Evolutionary conservation across 2,113 vertebrate species (phyloP).

Genomic region (Lepus timidus): DNA sequence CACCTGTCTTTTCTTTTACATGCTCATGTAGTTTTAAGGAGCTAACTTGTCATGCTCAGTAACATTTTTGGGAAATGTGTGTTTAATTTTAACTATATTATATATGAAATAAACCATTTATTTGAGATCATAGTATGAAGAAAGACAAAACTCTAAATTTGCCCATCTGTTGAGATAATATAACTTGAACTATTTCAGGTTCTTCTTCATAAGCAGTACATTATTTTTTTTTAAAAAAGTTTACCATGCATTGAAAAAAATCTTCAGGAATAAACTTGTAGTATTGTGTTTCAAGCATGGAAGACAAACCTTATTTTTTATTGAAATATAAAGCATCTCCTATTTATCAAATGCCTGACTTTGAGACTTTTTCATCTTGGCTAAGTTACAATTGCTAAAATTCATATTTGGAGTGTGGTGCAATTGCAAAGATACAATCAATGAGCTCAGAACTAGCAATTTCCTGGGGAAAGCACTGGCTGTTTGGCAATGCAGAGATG

Average conservation of each 20-base stretch:
- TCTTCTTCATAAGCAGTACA: no score
- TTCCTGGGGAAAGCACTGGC: slow-evolving; percentile 18
- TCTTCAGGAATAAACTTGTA: slow-evolving; percentile 41
- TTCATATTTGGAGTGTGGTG: slow-evolving; percentile 61
- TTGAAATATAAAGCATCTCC: slow-evolving; percentile 58
- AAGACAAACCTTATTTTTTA: slow-evolving; percentile 42
- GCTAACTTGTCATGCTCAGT: no score
- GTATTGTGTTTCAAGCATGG: slow-evolving; percentile 14
- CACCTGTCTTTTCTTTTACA: no score
- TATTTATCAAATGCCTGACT: slow-evolving; percentile 62
- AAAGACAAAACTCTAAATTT: no score
- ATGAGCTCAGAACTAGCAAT: slow-evolving; percentile 63
- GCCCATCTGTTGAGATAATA: no score
- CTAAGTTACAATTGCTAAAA: slow-evolving; percentile 50
- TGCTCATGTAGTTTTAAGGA: no score
- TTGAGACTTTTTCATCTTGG: slow-evolving; percentile 51
- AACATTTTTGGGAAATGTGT: no score
- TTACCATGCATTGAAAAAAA: not conserved
- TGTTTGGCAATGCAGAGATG: slow-evolving; percentile 65
- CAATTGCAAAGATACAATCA: slow-evolving; percentile 50
- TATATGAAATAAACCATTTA: no score
- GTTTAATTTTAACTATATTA: no score
- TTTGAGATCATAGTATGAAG: no score
- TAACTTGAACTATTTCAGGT: no score
- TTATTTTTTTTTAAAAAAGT: not conserved